phyloP scores from a whole-genome alignment of 1,140 invertebrate species.

The Eumaeus atala region DNA sequence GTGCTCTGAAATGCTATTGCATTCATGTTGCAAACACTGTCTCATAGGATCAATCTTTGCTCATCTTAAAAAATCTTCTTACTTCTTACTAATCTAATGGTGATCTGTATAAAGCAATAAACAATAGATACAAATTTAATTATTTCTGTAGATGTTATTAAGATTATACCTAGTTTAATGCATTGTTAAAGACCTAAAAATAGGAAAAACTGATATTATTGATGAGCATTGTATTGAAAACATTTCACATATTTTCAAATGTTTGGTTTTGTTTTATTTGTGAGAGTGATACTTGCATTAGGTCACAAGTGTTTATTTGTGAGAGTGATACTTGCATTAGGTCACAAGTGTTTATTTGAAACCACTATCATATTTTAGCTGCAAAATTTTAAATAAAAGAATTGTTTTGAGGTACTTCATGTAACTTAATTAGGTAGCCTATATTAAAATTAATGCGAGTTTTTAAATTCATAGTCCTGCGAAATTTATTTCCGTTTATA shows the following conservation, averaged over 20 bases:
- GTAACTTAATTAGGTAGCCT: too few relatives aligned
- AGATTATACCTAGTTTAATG: conserved; percentile 30
- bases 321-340: conserved; percentile 19
- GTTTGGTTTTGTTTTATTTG: conserved; percentile 41
- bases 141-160: conserved; percentile 31
- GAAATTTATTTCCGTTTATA: too few relatives aligned
- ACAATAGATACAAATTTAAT: conserved; percentile 28
- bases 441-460: too few relatives aligned
- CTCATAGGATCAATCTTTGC: conserved; percentile 51
- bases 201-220: too few relatives aligned
- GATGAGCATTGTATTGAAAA: too few relatives aligned
- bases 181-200: conserved; percentile 56
- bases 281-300: conserved; percentile 19
- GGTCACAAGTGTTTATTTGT: conserved; percentile 18
- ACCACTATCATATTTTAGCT: neutral
- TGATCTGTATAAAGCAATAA: conserved; percentile 35
- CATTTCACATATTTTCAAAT: conserved; percentile 72
- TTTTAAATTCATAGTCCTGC: too few relatives aligned
- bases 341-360: neutral
- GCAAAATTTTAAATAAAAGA: conserved; percentile 10
- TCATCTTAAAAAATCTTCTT: conserved; percentile 41
- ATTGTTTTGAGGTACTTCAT: too few relatives aligned
- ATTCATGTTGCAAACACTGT: conserved; percentile 38
- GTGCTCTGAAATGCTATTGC: conserved; percentile 44
- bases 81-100: conserved; percentile 18